Evolutionary conservation across 1,140 invertebrate genomes (phyloP), one percentile per base, ranked within the genome.

Genomic region (Thrips palmi): DNA sequence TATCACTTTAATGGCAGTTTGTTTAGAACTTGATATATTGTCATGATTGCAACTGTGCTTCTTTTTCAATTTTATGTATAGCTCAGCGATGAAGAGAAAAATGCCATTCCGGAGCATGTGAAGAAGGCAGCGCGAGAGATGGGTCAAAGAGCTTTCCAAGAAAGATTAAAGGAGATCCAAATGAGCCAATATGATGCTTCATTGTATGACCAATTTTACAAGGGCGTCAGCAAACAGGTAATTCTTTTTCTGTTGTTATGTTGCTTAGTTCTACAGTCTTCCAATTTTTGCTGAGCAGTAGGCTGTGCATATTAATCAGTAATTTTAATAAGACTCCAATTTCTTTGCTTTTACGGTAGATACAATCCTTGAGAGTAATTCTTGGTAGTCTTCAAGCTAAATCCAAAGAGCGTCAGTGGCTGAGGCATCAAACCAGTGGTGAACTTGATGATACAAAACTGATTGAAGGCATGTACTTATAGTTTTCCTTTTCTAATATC

Each of bases 391-490:
- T 89, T 20, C 79, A 96, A 63, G 86, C 89, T 0, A 89, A 91
- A 62, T 81, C 77, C 46, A 88, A 88, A 47, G 92, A 97, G 52
- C 64, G 92, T 6, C 81, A 89, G 47, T 97, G 93, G 92, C 65
- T 76, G 19, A 71, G 77, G 42, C 81, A 92, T 59, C 86, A 91
- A 60, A 91, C 88, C 0, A 75, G 81, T 32, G 93, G 93, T 0
- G 93, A 97, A 57, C 58, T 97, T 19, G 93, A 97, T 53, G 93
- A 97, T 52, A 74, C 74, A 0, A 96, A 94, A 58, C 65, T 97
- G 33, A 91, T 97, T 50, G 93, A 97, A 68, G 88, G 75, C 64
- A 60, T 42, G 15, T 18, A 12, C 18, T 35, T 28, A 22, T 1
- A 21, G n/a, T 8, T 38, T 2, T 7, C 4, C 7, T 29, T 37